Conservation (phyloP, 2,888 invertebrate genomes). For the Eurytoma adleriae region DNA sequence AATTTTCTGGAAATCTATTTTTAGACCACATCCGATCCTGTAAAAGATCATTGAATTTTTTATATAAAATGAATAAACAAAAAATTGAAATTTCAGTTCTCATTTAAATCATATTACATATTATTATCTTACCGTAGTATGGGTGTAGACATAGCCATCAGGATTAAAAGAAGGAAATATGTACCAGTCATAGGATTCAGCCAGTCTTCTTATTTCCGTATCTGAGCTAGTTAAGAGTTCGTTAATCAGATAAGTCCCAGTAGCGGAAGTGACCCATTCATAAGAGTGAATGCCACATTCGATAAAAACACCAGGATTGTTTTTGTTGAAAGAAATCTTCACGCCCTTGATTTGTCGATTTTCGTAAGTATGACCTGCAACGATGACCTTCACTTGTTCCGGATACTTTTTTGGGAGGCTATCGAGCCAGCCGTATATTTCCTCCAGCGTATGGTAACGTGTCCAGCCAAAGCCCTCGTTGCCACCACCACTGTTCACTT, state of each 20-base stretch:
- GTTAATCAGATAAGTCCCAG: constrained; percentile 80
- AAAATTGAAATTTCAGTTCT: background rate
- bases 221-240: constrained; percentile 80
- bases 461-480: constrained; percentile 77
- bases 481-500: constrained; percentile 56
- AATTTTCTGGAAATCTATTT: background rate
- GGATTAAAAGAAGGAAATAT: constrained; percentile 86
- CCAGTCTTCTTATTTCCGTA: constrained; percentile 76
- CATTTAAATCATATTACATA: background rate
- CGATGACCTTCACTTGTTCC: constrained; percentile 76
- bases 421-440: constrained; percentile 79
- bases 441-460: constrained; percentile 79
- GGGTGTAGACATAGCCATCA: constrained; percentile 85
- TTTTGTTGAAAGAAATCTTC: constrained; percentile 75
- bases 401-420: constrained; percentile 76
- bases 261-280: constrained; percentile 86
- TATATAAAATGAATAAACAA: background rate
- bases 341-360: constrained; percentile 80
- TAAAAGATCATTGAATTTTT: constrained; percentile 50
- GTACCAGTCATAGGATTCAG: constrained; percentile 83
- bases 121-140: constrained; percentile 72
- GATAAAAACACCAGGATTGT: constrained; percentile 79
- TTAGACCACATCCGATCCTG: constrained; percentile 82
- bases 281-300: constrained; percentile 83
- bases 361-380: constrained; percentile 77